phyloP scores from a whole-genome alignment of 1,140 invertebrate species.

The honey bee (Apis mellifera) region Amel_HAv3.1 CM009933.2:9747001-9747500 shows the following conservation, averaged over 20 bases:
- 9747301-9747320: too few species aligned
- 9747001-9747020: slow-evolving; percentile 48
- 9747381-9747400: not conserved
- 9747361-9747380: too few species aligned
- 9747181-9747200: slow-evolving; percentile 15
- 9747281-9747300: not conserved
- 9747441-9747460: too few species aligned
- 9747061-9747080: not conserved
- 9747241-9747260: not conserved
- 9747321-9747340: not conserved
- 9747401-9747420: too few species aligned
- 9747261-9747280: not conserved
- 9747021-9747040: slow-evolving; percentile 27
- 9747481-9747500: too few species aligned
- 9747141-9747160: not conserved
- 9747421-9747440: too few species aligned
- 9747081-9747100: too few species aligned
- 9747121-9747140: slow-evolving; percentile 3
- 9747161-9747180: slow-evolving; percentile 37
- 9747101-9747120: slow-evolving; percentile 42
- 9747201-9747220: not conserved
- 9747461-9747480: too few species aligned
- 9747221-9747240: not conserved
- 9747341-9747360: not conserved
- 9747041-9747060: not conserved